Conservation (phyloP, 2,113 vertebrate genomes). For the Mormyrus lacerda region DNA sequence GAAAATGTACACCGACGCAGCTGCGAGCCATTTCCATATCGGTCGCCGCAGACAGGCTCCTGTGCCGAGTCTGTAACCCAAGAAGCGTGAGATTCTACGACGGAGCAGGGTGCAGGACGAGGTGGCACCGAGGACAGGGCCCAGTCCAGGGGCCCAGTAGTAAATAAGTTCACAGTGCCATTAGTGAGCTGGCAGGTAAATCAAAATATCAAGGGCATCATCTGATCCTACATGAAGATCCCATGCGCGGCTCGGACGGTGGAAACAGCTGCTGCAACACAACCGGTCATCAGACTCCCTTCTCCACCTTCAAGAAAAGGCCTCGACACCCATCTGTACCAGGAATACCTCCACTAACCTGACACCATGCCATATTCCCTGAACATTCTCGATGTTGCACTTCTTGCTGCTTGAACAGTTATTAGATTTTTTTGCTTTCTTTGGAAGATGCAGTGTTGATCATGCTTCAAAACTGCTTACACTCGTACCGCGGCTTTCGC, state of each 20-base stretch:
- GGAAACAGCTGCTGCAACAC: not conserved
- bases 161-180: not conserved
- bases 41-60: not conserved
- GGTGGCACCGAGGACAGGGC: not conserved
- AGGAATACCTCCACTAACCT: not conserved
- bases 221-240: not conserved
- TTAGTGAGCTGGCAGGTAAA: not conserved
- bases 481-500: not conserved
- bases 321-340: not conserved
- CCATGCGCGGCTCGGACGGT: not conserved
- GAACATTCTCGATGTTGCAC: not conserved
- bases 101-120: not conserved
- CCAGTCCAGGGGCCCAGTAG: not conserved
- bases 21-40: not conserved
- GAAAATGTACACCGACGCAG: slow-evolving; percentile 22
- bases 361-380: not conserved
- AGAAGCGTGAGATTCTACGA: not conserved
- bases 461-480: not conserved
- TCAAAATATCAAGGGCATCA: not conserved
- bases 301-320: not conserved
- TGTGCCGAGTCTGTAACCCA: not conserved
- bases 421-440: not conserved
- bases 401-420: not conserved
- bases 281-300: not conserved
- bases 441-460: not conserved